Base-by-base conservation (phyloP, 2,797 vertebrate genomes). In the Pagetopsis macropterus region DNA sequence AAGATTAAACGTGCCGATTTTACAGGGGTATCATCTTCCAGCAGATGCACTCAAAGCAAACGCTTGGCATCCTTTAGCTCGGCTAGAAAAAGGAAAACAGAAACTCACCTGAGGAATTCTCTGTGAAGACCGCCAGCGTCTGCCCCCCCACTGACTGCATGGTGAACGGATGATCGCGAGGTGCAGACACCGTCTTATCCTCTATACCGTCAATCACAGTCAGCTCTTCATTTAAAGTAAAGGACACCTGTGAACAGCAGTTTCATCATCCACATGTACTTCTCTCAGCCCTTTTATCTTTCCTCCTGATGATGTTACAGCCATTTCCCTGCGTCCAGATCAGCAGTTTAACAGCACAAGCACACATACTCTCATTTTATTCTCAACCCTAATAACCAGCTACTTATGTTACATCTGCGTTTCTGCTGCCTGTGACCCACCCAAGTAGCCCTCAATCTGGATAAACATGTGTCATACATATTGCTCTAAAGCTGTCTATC, bases 81-180 rank as follows among this genome's bases (percentile, higher is more conserved):
- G 19, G 12, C 58, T 61, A 41, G 64, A 23, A 44, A 15, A 54
- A 40, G 2, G 46, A 70, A 49, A 16, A 8, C 16, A 45, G 16
- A 65, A 57, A 77, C 87, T 91, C 61, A 95, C 95, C 95, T 62
- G 93, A 88, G 16, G 93, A 94, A 64, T 86, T 97, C 94, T 87
- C 98, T 0, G 98, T 98, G 88, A 98, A 99, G 49, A 99, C 98
- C 0, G 97, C 95, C 78, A 99, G 87, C 2, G 93, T 98, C 91
- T 99, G 98, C 85, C 98, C 98, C 88, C 97, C 98, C 50, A 99
- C 98, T 23, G 95, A 96, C 92, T 99, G 98, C 89, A 99, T 93
- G 82, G 96, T 95, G 92, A 99, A 98, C 0, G 97, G 97, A 86
- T 99, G 98, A 11, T 99, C 97, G 54, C 97, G 95, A 21, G 98